phyloP scores from a whole-genome alignment of 1,140 invertebrate genomes.

The Gerris buenoi region DNA sequence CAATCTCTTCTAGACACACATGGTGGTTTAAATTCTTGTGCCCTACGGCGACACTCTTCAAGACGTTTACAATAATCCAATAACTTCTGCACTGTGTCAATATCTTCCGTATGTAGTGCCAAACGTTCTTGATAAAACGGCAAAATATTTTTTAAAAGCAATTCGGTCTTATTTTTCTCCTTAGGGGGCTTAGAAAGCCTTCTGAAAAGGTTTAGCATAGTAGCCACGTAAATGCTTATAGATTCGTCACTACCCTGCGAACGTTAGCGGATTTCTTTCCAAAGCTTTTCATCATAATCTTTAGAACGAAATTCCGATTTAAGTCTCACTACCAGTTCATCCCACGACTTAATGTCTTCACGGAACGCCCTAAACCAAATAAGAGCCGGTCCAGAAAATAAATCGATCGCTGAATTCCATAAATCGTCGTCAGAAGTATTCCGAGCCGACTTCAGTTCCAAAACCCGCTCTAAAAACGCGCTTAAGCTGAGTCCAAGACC shows the following conservation, averaged over 20 bases:
- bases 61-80: no score
- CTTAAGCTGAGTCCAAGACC: background rate
- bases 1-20: no score
- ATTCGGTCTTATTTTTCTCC: no score
- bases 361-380: background rate
- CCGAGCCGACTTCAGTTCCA: background rate
- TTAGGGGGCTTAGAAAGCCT: background rate
- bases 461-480: background rate
- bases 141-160: no score
- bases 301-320: background rate
- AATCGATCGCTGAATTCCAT: background rate
- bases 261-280: background rate
- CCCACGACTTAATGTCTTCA: background rate
- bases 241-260: background rate
- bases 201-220: background rate
- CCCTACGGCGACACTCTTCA: no score
- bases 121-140: no score
- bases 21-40: no score
- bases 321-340: background rate
- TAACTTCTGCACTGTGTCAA: no score
- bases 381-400: background rate
- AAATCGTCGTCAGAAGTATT: background rate
- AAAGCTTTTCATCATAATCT: background rate
- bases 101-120: no score
- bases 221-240: background rate